These are phyloP conservation scores for Muscidifurax raptorellus DNA, from an alignment of 1,140 invertebrate genomes.

Conservation along the genomic window DNA sequence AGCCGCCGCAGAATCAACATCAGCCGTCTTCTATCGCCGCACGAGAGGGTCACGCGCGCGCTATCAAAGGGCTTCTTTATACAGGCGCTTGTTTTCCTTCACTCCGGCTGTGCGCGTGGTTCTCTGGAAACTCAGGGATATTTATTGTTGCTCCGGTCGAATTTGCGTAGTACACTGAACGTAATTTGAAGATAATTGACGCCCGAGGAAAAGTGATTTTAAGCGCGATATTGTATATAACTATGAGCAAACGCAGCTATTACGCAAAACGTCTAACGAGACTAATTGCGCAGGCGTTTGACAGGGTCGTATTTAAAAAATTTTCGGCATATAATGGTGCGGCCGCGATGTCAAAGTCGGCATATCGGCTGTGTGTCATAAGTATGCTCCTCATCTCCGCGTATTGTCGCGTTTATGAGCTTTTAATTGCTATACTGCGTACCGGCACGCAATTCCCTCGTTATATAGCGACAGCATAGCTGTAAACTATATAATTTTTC, in stretches of 20 bases:
- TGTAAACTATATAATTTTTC: too few species aligned
- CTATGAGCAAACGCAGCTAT: background rate
- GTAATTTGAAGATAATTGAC: background rate
- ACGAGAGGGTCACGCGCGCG: background rate
- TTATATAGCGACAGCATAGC: background rate
- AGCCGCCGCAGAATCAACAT: conserved; percentile 32
- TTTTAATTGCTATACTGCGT: conserved; percentile 1
- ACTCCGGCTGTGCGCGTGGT: background rate
- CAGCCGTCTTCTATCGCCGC: background rate
- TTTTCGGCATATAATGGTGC: background rate
- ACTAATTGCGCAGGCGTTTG: background rate
- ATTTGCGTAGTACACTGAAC: background rate
- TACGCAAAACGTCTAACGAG: background rate
- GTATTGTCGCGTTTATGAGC: background rate
- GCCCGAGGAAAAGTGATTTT: background rate
- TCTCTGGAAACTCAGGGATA: background rate
- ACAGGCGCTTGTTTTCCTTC: background rate
- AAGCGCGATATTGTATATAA: background rate
- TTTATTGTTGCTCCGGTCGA: conserved; percentile 5
- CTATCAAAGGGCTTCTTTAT: conserved; percentile 35
- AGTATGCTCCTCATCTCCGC: too few species aligned
- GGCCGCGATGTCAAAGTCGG: background rate
- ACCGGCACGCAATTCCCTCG: background rate
- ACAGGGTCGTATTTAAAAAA: background rate
- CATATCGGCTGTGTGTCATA: background rate